phyloP scores from a whole-genome alignment of 2,888 invertebrate genomes.

The Agrochola lota region DNA sequence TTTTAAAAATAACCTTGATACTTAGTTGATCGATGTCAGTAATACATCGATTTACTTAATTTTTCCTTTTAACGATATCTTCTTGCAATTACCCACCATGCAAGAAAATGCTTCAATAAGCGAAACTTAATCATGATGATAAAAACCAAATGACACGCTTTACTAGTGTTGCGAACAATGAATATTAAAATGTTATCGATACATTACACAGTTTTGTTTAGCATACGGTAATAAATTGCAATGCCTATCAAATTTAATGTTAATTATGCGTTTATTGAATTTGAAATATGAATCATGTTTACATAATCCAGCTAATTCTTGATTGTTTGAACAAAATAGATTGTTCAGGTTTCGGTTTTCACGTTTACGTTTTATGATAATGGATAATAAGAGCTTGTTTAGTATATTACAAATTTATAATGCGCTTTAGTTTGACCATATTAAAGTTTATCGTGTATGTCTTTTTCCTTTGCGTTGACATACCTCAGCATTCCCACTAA shows the following conservation, averaged over 20 bases:
- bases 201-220: constrained; percentile 50
- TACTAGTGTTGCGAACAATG: constrained; percentile 70
- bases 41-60: constrained; percentile 45
- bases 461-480: constrained; percentile 8
- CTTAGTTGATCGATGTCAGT: constrained; percentile 33
- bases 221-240: constrained; percentile 45
- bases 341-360: constrained; percentile 32
- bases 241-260: constrained; percentile 54
- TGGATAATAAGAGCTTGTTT: constrained; percentile 21
- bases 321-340: constrained; percentile 52
- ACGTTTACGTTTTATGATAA: constrained; percentile 28
- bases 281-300: constrained; percentile 58
- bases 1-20: constrained; percentile 41
- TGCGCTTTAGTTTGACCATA: not conserved
- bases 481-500: constrained; percentile 12
- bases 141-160: constrained; percentile 79
- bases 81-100: constrained; percentile 70
- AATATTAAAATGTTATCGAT: constrained; percentile 69
- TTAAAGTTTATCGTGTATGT: not conserved
- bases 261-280: constrained; percentile 51
- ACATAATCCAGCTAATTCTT: constrained; percentile 44
- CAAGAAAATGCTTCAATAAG: constrained; percentile 77
- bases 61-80: constrained; percentile 65
- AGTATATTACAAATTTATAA: not conserved
- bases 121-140: constrained; percentile 76